Percentiles rank a stretch among this genome's conserved stretches.
These are phyloP conservation scores for Slavum lentiscoides DNA, from an alignment of 2,888 invertebrate genomes.

Conservation along the genomic window DNA sequence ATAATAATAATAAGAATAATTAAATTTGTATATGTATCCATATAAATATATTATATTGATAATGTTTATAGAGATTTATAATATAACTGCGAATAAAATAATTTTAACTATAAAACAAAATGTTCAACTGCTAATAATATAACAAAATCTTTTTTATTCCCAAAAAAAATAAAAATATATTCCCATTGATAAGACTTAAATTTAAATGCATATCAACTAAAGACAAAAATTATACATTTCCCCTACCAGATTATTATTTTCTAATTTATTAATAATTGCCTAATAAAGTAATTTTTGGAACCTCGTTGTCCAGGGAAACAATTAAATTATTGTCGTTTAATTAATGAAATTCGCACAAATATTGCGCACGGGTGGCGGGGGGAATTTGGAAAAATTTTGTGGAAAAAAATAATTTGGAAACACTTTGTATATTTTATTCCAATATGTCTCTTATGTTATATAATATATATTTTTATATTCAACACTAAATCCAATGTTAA, in stretches of 20 bases:
- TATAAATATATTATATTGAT: slow-evolving; percentile 6
- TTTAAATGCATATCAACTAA: slow-evolving; percentile 29
- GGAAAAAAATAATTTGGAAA: too few relatives aligned
- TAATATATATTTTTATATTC: neutral
- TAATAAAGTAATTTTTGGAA: neutral
- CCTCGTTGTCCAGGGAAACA: slow-evolving; percentile 14
- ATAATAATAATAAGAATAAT: slow-evolving; percentile 33
- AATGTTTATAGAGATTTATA: slow-evolving; percentile 37
- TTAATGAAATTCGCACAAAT: slow-evolving; percentile 24
- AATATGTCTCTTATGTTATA: neutral
- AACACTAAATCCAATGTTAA: slow-evolving; percentile 36
- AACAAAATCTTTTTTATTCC: slow-evolving; percentile 45
- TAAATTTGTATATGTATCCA: neutral
- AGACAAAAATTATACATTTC: slow-evolving; percentile 21
- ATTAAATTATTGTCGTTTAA: neutral
- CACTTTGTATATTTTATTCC: too few relatives aligned
- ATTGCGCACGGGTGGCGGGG: too few relatives aligned
- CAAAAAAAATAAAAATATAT: slow-evolving; percentile 25
- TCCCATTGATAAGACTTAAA: slow-evolving; percentile 45
- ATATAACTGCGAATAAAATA: slow-evolving; percentile 53
- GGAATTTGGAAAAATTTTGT: slow-evolving; percentile 16
- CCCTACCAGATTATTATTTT: slow-evolving; percentile 20
- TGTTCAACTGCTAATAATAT: slow-evolving; percentile 51
- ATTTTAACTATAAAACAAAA: slow-evolving; percentile 52
- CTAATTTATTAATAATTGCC: slow-evolving; percentile 16